Evolutionary conservation across 2,113 vertebrate species (phyloP).

Genomic region (Probosciger aterrimus): DNA sequence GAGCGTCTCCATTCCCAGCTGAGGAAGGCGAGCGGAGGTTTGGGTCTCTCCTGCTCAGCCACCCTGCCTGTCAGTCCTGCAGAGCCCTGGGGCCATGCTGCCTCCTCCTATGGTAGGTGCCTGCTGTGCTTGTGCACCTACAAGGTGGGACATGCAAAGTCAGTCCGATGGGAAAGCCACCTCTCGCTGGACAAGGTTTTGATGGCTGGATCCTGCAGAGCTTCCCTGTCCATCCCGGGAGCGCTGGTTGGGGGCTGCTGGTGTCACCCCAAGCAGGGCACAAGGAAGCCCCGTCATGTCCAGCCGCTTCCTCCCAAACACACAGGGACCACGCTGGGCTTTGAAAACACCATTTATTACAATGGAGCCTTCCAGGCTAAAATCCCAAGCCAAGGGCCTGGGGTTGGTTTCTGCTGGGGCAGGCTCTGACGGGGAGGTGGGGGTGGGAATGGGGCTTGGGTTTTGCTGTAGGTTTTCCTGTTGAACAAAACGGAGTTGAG

Average conservation of each 20-base stretch:
- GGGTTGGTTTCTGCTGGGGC: conserved; percentile 16
- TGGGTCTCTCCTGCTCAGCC: neutral
- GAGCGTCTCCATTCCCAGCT: neutral
- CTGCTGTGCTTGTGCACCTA: neutral
- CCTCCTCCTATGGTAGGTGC: neutral
- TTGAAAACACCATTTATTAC: conserved; percentile 70
- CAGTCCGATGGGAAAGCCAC: neutral
- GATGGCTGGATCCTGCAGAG: neutral
- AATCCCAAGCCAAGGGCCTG: neutral
- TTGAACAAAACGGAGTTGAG: neutral
- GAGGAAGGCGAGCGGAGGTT: neutral
- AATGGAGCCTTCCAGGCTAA: conserved; percentile 39
- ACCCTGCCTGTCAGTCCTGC: neutral
- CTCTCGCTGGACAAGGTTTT: rapidly evolving
- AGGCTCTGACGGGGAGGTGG: neutral
- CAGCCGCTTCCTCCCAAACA: conserved; percentile 13
- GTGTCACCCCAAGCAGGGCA: neutral
- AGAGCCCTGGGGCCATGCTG: neutral
- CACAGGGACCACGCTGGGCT: conserved; percentile 32
- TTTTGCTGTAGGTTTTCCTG: conserved; percentile 1
- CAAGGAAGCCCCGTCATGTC: neutral
- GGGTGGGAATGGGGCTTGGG: neutral
- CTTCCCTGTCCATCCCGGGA: neutral
- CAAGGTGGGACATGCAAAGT: neutral
- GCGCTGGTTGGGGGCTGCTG: neutral